These are phyloP conservation scores for Bothrops jararaca DNA, from an alignment of 2,113 vertebrate species.

Conservation along the genomic window DNA sequence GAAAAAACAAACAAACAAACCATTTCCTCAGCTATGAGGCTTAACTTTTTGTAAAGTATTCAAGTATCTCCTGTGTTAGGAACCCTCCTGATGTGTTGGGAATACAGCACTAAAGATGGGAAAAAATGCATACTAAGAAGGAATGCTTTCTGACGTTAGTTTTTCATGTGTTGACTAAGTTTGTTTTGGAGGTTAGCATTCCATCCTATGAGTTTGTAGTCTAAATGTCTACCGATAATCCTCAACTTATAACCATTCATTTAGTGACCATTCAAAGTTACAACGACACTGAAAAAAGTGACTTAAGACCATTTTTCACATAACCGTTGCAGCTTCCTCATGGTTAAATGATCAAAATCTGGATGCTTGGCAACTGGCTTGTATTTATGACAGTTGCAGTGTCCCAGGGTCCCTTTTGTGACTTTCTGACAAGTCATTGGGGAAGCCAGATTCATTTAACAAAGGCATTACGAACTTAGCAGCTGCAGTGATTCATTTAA, in stretches of 20 bases:
- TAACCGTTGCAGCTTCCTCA: background rate
- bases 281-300: background rate
- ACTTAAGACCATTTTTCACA: background rate
- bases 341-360: background rate
- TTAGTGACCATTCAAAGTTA: background rate
- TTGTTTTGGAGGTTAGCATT: background rate
- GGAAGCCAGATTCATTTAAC: background rate
- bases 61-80: background rate
- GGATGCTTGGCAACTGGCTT: background rate
- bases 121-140: background rate
- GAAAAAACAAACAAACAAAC: background rate
- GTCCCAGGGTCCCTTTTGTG: background rate
- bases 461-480: background rate
- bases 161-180: background rate
- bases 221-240: background rate
- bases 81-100: background rate
- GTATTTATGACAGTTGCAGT: background rate
- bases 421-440: background rate
- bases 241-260: background rate
- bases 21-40: background rate
- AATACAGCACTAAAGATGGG: background rate
- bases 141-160: background rate
- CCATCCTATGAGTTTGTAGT: background rate
- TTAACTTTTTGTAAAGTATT: background rate
- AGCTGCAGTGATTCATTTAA: background rate